These are phyloP conservation scores for Oxygymnocypris stewartii DNA, from an alignment of 2,113 vertebrate species.

Conservation along the genomic window DNA sequence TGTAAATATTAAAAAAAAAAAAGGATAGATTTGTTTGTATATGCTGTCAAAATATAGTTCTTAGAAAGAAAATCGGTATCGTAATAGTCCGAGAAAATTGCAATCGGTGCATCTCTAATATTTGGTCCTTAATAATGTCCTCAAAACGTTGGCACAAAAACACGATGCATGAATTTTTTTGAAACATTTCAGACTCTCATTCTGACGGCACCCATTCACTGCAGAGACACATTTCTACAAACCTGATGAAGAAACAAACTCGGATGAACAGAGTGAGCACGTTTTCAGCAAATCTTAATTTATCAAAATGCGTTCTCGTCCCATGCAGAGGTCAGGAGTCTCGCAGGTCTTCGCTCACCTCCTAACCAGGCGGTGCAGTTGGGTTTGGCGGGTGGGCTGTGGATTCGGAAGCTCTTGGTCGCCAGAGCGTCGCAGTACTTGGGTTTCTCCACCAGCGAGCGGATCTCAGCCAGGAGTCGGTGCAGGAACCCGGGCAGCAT, in stretches of 20 bases:
- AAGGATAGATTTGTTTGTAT: too few relatives aligned
- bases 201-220: neutral
- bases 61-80: too few relatives aligned
- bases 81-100: too few relatives aligned
- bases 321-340: neutral
- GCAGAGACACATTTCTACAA: too few relatives aligned
- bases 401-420: slow-evolving; percentile 89
- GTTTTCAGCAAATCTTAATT: too few relatives aligned
- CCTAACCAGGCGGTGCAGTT: slow-evolving; percentile 97
- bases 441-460: slow-evolving; percentile 90
- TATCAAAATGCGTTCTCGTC: neutral
- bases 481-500: slow-evolving; percentile 96
- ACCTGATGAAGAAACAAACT: neutral
- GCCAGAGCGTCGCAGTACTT: slow-evolving; percentile 87
- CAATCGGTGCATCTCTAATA: too few relatives aligned
- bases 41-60: too few relatives aligned
- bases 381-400: slow-evolving; percentile 91
- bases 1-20: too few relatives aligned
- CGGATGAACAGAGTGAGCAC: too few relatives aligned
- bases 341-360: slow-evolving; percentile 82
- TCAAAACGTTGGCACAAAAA: too few relatives aligned
- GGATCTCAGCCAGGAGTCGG: slow-evolving; percentile 91
- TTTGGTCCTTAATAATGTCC: too few relatives aligned
- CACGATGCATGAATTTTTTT: too few relatives aligned
- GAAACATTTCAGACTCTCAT: neutral